Evolutionary conservation across 2,888 invertebrate species (phyloP).

Genomic region (Abscondita cerata): DNA sequence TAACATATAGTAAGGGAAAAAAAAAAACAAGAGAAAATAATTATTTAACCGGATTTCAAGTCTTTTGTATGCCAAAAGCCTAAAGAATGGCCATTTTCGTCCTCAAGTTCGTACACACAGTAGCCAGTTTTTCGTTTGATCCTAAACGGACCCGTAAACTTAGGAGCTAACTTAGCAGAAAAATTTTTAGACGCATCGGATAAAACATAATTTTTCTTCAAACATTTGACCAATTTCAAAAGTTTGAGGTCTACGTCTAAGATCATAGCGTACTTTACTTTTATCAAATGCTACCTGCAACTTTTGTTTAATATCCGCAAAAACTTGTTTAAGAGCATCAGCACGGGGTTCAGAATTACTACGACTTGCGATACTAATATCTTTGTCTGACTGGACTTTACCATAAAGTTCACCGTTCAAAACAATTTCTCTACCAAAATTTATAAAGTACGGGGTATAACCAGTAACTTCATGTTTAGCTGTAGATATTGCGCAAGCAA

Average conservation of each 20-base stretch:
- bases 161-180: neutral
- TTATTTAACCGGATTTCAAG: neutral
- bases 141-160: neutral
- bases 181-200: neutral
- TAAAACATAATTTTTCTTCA: neutral
- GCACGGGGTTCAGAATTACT: neutral
- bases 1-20: too few relatives aligned
- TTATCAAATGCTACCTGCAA: neutral
- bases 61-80: neutral
- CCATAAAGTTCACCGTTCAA: slow-evolving; percentile 3
- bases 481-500: slow-evolving; percentile 31
- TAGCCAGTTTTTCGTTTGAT: neutral
- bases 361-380: neutral
- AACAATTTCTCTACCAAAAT: slow-evolving; percentile 32
- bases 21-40: too few relatives aligned
- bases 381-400: neutral
- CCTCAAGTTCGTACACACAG: neutral
- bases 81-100: neutral
- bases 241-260: neutral
- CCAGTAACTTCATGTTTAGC: slow-evolving; percentile 32
- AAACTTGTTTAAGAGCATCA: neutral
- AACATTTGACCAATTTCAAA: neutral
- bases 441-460: slow-evolving; percentile 24
- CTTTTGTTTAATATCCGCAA: neutral
- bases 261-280: neutral